Conservation (phyloP, 2,888 invertebrate genomes). For the Coelinius sp. region DNA sequence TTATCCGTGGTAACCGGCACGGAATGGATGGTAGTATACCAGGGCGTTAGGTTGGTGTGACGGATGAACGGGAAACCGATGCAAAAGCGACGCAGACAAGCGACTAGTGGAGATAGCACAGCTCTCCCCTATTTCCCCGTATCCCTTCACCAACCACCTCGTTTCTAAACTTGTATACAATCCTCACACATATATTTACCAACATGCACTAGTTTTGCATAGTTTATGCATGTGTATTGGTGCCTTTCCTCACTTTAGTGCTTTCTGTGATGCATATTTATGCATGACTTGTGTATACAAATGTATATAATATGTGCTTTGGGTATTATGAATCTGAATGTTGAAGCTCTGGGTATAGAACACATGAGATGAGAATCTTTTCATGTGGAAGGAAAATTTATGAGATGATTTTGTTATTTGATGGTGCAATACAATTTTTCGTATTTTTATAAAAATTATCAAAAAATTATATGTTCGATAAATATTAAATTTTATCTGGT, state of each 20-base stretch:
- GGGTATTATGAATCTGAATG: conserved; percentile 19
- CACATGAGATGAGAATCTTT: neutral
- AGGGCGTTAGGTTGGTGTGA: conserved; percentile 20
- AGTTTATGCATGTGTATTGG: conserved; percentile 4
- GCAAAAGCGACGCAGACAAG: conserved; percentile 24
- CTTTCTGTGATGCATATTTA: conserved; percentile 17
- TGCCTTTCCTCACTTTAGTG: conserved; percentile 24
- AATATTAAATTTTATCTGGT: conserved; percentile 49
- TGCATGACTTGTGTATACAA: conserved; percentile 24
- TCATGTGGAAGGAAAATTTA: neutral
- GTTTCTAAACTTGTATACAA: conserved; percentile 20
- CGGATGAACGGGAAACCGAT: conserved; percentile 34
- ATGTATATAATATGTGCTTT: conserved; percentile 16
- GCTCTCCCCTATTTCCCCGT: neutral
- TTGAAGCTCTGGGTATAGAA: neutral
- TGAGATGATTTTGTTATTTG: neutral
- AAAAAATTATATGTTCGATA: no score
- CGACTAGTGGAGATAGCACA: conserved; percentile 30
- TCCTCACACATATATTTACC: neutral
- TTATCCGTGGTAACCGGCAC: conserved; percentile 33
- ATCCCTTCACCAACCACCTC: neutral
- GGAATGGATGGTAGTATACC: conserved; percentile 17
- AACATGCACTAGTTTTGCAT: conserved; percentile 3
- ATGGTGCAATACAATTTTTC: neutral
- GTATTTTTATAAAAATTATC: no score